Evolutionary conservation across 2,113 vertebrate species (phyloP), one percentile per base, ranked within the genome.

Genomic region (Periophthalmodon schlosseri): DNA sequence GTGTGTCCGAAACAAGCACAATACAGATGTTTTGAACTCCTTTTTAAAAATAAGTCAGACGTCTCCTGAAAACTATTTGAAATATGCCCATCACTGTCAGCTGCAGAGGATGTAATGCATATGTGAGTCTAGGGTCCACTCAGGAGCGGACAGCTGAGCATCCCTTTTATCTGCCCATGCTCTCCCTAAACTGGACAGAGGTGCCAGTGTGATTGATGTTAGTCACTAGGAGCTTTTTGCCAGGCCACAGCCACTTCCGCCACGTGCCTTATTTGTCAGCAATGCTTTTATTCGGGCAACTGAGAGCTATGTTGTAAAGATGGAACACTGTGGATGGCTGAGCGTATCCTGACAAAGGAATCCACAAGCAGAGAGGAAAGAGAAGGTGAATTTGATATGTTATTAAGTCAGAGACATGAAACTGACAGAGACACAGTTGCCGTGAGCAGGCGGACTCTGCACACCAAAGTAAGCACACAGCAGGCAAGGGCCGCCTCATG

Each of bases 381-480:
- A 86, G 84, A 18, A 68, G 69, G 49, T 49, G 67, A 75, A 74
- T 71, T 71, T 34, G 36, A 15, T 54, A 47, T 69, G 79, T 80
- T 72, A 71, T 81, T 70, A 69, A 4, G 58, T 24, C 36, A 12
- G 74, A 75, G 68, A 33, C 23, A 1, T 63, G 36, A 68, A 60
- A 67, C 18, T 11, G 8, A 65, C 15, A 36, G 33, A 64, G 18
- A 39, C 88, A 93, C 95, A 95, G 94, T 95, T 93, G 85, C 91
- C 85, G 52, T 2, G 87, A 94, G 94, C 91, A 94, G 93, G 94
- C 94, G 95, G 96, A 91, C 94, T 96, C 94, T 94, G 92, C 95
- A 96, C 95, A 97, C 95, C 90, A 92, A 96, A 96, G 95, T 94
- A 94, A 95, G 94, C 95, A 96, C 95, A 82, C 96, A 97, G 96